Conservation (phyloP, 1,140 invertebrate genomes). For the Tetraneura akinire region DNA sequence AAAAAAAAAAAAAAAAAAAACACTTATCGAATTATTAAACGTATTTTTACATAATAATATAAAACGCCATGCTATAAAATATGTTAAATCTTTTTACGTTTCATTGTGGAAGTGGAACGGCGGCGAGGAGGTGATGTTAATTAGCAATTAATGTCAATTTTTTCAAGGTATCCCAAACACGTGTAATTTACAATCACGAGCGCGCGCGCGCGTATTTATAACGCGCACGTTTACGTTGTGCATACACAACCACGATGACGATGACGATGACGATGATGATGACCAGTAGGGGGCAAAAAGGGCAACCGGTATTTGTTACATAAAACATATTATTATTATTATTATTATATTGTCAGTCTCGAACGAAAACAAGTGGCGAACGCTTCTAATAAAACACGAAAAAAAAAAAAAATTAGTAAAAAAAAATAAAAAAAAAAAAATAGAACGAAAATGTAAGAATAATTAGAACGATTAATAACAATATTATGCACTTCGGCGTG, state of each 20-base stretch:
- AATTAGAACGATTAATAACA: too few relatives aligned
- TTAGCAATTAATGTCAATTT: slow-evolving; percentile 35
- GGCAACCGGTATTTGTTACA: slow-evolving; percentile 43
- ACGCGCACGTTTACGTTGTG: not conserved
- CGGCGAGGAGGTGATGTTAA: not conserved
- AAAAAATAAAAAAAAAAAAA: not conserved
- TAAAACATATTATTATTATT: too few relatives aligned
- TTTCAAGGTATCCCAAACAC: slow-evolving; percentile 48
- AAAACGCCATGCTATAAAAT: too few relatives aligned
- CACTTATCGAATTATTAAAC: too few relatives aligned
- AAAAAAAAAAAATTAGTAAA: too few relatives aligned
- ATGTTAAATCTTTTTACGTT: too few relatives aligned
- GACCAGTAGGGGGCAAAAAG: slow-evolving; percentile 47
- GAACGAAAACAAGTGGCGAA: slow-evolving; percentile 24
- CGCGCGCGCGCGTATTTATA: slow-evolving; percentile 2
- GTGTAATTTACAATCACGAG: slow-evolving; percentile 33
- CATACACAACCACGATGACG: not conserved
- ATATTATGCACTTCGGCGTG: too few relatives aligned
- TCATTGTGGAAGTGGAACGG: not conserved
- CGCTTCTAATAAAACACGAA: slow-evolving; percentile 1
- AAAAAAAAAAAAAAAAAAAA: too few relatives aligned
- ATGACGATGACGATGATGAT: not conserved
- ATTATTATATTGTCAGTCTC: slow-evolving; percentile 28
- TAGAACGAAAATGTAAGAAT: not conserved
- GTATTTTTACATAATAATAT: too few relatives aligned